A percentile compares a stretch with the other conserved stretches of the same genome.
These are phyloP conservation scores for Menura novaehollandiae DNA, from an alignment of 2,113 vertebrate species.

Conservation along the genomic window DNA sequence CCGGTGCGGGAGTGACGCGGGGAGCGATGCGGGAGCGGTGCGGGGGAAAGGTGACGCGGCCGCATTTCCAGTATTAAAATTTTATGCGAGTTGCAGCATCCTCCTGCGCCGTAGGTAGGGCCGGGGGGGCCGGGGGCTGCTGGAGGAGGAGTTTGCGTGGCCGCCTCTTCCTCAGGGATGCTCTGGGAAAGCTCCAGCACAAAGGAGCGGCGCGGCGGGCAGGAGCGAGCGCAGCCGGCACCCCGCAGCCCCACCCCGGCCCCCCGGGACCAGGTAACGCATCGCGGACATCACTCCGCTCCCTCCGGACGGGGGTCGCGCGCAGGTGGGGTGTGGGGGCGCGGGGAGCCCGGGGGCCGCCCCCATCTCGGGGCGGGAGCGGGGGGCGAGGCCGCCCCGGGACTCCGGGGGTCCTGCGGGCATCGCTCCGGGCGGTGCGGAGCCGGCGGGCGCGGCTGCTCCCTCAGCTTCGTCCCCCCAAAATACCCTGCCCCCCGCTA, in stretches of 20 bases:
- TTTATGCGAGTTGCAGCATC: constrained; percentile 51
- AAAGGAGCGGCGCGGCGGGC: constrained; percentile 31
- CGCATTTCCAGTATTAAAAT: constrained; percentile 51
- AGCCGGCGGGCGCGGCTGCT: background rate
- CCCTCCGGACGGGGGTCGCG: background rate
- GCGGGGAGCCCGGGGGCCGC: background rate
- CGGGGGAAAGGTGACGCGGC: constrained; percentile 2
- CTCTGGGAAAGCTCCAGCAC: constrained; percentile 51
- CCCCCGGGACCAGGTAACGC: background rate
- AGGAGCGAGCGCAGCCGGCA: background rate
- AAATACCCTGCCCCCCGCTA: rapidly evolving
- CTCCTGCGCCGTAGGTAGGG: constrained; percentile 22
- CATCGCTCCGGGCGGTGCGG: background rate
- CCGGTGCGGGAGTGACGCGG: background rate
- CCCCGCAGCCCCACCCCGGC: background rate
- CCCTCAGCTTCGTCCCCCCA: rapidly evolving
- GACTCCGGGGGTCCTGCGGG: background rate
- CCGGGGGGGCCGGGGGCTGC: constrained; percentile 19
- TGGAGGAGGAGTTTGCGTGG: constrained; percentile 57
- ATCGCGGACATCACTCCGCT: background rate
- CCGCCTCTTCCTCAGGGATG: constrained; percentile 16
- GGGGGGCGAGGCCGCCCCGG: background rate
- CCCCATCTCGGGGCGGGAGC: background rate
- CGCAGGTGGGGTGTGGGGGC: background rate
- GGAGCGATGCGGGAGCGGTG: background rate